Base-by-base conservation (phyloP, 2,888 invertebrate genomes). In the Cryptus armator region DNA sequence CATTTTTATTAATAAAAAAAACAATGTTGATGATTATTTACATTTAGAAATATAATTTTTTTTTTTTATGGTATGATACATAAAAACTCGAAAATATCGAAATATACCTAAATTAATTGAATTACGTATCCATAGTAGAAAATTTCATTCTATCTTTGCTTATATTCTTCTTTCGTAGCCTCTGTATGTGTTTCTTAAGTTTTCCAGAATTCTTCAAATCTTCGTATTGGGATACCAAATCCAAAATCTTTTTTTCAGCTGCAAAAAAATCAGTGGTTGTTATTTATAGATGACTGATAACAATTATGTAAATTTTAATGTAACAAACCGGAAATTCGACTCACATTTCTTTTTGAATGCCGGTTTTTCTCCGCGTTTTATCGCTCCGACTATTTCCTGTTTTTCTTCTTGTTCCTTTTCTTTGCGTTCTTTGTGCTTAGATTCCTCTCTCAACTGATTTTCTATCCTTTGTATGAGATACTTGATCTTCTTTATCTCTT, bases 181-280 rank as follows among this genome's bases (percentile, higher is more conserved):
- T 96, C 89, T 97, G 96, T 87, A 98, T 95, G 91, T 98, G 98
- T 87, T 98, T 96, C 87, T 97, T 96, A 1, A 98, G 93, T 90
- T 96, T 96, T 10, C 98, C 97, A 0, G 95, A 94, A 72, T 96
- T 95, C 93, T 98, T 98, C 67, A 98, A 92, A 70, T 97, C 96
- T 86, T 97, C 97, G 91, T 97, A 98, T 92, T 98, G 97, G 48
- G 96, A 95, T 1, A 98, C 96, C 64, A 98, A 94, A 44, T 96
- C 95, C 86, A 97, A 95, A 2, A 97, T 95, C 81, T 96, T 96
- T 89, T 95, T 95, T 90, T 98, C 98, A 92, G 97, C 98, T 98
- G 94, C 43, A 96, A 95, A 88, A 72, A 66, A 51, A 78, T 2
- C 19, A 81, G 7, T 66, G 59, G 10, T 9, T 0, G 5, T 37